Evolutionary conservation across 2,113 vertebrate species (phyloP), one percentile per base, ranked within the genome.

Genomic region (Ariopsis seemanni): DNA sequence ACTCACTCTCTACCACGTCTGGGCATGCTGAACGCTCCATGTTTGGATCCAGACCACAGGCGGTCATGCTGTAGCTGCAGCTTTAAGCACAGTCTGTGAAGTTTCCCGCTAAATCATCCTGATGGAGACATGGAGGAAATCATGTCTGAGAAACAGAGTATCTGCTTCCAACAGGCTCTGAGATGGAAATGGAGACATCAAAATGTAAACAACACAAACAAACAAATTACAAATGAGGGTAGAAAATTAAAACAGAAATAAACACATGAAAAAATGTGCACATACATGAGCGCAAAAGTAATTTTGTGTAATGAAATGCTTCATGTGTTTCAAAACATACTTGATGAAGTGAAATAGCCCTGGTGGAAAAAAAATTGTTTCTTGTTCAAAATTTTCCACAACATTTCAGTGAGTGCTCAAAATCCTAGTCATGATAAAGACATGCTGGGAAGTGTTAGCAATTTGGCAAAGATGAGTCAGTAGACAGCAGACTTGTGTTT

Each of bases 41-140:
- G 90, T 87, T 86, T 62, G 82, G 90, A 91, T 87, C 87, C 90
- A 90, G 87, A 93, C 92, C 93, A 53, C 92, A 91, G 86, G 86
- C 89, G 25, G 58, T 82, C 82, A 48, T 81, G 82, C 82, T 65
- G 67, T 34, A 80, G 92, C 85, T 91, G 89, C n/a, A 42, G 75
- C n/a, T 58, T 82, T 71, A 92, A 82, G 89, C 79, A 85, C 86
- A 88, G 91, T 74, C 91, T 91, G 91, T 90, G 88, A 93, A 93
- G 92, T 89, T 86, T 92, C 90, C 89, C 81, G 85, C 34, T 74
- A 69, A 88, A 88, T 90, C 90, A 91, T 91, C 92, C 87, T 91
- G 92, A 94, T 92, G 90, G 88, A 92, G 90, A 84, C 91, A 58
- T 12, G 72, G 42, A 77, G 50, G n/a, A 84, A 84, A 42, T 42